Percentiles rank a stretch among this genome's conserved stretches.
phyloP scores from a whole-genome alignment of 1,140 invertebrate genomes.

The Drosophila pandora region DNA sequence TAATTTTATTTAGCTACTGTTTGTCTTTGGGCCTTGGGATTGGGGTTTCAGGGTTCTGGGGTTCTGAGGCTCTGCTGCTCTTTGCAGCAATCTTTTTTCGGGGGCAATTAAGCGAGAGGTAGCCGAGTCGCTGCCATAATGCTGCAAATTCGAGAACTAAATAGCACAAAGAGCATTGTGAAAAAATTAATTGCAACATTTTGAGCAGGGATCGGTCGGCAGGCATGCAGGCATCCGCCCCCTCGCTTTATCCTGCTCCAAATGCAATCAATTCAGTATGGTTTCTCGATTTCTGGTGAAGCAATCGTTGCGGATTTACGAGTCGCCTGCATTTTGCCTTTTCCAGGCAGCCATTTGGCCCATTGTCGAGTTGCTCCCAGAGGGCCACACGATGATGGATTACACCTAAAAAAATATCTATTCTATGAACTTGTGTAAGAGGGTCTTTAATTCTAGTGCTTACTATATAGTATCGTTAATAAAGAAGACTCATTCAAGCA shows the following conservation, averaged over 20 bases:
- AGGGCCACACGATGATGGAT: slow-evolving; percentile 30
- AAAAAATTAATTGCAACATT: slow-evolving; percentile 83
- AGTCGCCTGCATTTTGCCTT: slow-evolving; percentile 53
- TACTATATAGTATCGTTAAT: no score
- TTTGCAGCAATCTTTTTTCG: slow-evolving; percentile 33
- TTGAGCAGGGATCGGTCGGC: slow-evolving; percentile 59
- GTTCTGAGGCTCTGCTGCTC: slow-evolving; percentile 12
- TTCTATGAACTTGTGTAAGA: no score
- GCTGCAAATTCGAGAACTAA: slow-evolving; percentile 62
- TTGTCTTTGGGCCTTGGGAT: slow-evolving; percentile 15
- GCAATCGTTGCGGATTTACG: slow-evolving; percentile 70
- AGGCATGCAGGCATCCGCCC: neutral
- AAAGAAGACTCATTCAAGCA: no score
- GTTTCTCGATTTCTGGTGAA: slow-evolving; percentile 75
- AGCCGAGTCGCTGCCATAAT: slow-evolving; percentile 63
- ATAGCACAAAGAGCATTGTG: slow-evolving; percentile 79
- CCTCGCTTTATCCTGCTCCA: slow-evolving; percentile 16
- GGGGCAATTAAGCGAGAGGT: slow-evolving; percentile 61
- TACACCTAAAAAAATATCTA: slow-evolving; percentile 1
- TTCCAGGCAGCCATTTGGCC: slow-evolving; percentile 73
- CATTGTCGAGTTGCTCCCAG: slow-evolving; percentile 68
- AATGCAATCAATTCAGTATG: slow-evolving; percentile 78
- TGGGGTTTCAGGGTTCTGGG: slow-evolving; percentile 10
- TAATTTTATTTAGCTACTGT: slow-evolving; percentile 31
- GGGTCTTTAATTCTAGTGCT: no score